These are phyloP conservation scores for Anarsia innoxiella DNA, from an alignment of 2,888 invertebrate genomes.

Conservation along the genomic window DNA sequence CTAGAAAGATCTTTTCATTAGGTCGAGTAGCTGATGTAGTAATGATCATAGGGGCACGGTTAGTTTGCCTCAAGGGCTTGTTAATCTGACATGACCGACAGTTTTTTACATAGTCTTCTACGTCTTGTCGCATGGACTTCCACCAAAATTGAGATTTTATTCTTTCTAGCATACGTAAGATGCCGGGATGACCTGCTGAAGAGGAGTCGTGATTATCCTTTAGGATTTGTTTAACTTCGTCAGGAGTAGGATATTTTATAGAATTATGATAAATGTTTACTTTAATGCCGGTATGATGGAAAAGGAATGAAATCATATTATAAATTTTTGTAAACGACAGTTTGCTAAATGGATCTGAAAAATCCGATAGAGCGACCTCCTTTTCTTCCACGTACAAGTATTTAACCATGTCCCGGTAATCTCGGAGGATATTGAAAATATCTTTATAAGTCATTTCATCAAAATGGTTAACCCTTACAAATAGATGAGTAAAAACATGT, in stretches of 20 bases:
- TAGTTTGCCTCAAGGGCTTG: too few species aligned
- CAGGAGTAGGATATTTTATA: constrained; percentile 8
- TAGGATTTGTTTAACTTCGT: constrained; percentile 17
- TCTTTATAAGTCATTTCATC: constrained; percentile 8
- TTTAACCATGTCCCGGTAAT: constrained; percentile 9
- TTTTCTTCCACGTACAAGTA: background rate
- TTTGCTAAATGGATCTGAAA: constrained; percentile 2
- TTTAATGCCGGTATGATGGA: constrained; percentile 4
- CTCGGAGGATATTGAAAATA: constrained; percentile 7
- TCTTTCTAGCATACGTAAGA: too few species aligned
- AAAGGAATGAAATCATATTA: constrained; percentile 3
- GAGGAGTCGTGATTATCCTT: background rate
- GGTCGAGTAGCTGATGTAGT: too few species aligned
- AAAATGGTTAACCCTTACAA: constrained; percentile 6
- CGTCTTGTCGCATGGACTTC: too few species aligned
- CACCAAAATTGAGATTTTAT: too few species aligned
- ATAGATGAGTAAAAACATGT: constrained; percentile 9
- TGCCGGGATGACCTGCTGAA: too few species aligned
- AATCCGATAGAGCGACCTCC: constrained; percentile 2
- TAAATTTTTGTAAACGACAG: constrained; percentile 3
- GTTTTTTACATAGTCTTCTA: too few species aligned
- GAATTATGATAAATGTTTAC: constrained; percentile 1
- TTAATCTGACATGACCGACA: too few species aligned
- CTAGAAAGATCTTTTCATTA: too few species aligned
- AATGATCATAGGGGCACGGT: too few species aligned